A percentile compares a stretch with the other conserved stretches of the same genome.
phyloP scores from a whole-genome alignment of 1,140 invertebrate species.

The Calycopis cecrops region DNA sequence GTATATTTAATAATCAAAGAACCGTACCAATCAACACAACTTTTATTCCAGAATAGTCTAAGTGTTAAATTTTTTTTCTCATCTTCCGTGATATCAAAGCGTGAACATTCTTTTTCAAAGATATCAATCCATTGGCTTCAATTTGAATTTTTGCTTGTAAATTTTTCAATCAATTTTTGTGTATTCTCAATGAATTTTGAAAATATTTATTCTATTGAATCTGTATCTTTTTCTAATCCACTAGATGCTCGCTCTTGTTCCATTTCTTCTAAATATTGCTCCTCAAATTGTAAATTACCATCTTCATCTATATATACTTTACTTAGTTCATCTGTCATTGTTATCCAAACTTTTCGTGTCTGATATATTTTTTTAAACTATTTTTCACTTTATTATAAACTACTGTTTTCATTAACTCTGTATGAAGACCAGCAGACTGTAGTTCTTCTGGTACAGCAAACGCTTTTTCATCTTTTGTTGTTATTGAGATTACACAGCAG shows the following conservation, averaged over 20 bases:
- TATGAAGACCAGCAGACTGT: too few relatives aligned
- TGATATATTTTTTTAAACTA: not conserved
- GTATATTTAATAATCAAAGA: conserved; percentile 16
- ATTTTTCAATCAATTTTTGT: conserved; percentile 13
- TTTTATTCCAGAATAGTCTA: conserved; percentile 10
- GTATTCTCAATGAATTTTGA: conserved; percentile 6
- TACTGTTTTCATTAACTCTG: too few relatives aligned
- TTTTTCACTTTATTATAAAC: not conserved
- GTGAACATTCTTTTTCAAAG: conserved; percentile 17
- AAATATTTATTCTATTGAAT: conserved; percentile 3
- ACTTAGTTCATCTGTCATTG: conserved; percentile 4
- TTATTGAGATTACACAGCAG: too few relatives aligned
- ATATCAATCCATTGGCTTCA: conserved; percentile 14
- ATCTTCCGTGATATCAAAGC: conserved; percentile 9
- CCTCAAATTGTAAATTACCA: conserved; percentile 9
- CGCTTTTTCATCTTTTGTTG: too few relatives aligned
- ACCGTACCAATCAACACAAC: conserved; percentile 13
- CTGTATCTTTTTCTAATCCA: not conserved
- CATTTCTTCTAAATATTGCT: conserved; percentile 3
- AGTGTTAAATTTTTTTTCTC: conserved; percentile 7
- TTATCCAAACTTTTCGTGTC: conserved; percentile 2
- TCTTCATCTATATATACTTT: conserved; percentile 5
- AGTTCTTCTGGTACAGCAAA: too few relatives aligned
- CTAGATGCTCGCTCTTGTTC: not conserved
- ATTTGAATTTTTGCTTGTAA: conserved; percentile 13